Base-by-base conservation (phyloP, 2,888 invertebrate genomes). In the Ceraclea dissimilis region DNA sequence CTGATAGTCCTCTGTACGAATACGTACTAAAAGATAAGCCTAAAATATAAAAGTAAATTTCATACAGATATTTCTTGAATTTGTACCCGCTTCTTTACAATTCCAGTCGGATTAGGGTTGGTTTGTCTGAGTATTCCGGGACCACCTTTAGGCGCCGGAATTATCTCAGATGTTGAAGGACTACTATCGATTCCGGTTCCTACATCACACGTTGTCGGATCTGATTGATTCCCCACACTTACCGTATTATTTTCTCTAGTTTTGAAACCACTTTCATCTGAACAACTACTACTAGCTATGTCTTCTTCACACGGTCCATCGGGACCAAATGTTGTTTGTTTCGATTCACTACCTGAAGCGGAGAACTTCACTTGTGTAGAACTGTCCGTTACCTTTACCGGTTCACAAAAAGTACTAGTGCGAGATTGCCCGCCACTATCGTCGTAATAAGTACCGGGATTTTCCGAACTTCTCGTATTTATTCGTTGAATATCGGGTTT, bases 11-110 rank as follows among this genome's bases (percentile, higher is more conserved):
- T 39, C 8, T n/a, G 39, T 39, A 39, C 26, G 26, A 26, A 4
- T 13, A 39, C 5, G 39, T 39, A 39, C 16, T 4, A 19, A 8
- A 46, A 26, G 26, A 49, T 22, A 22, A 34, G 16, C 11, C 47
- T 33, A 44, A 26, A 53, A n/a, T 43, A 49, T 31, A 47, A 47
- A 52, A 52, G 39, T 57, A 46, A 53, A 54, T 43, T 53, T 85
- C 82, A 92, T 76, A 92, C 92, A 60, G 91, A 91, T 76, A 93
- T 93, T 73, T 93, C 92, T 73, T 91, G 91, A 71, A 93, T 93
- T 76, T 92, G 92, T 66, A 93, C 92, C 71, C 92, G 83, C 74
- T 92, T 92, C 74, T 92, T 92, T 78, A 85, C 84, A 62, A 86
- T 85, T 56, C 87, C 85, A 8, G 88, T 86, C 4, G 85, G 84